Conservation (phyloP, 2,888 invertebrate genomes). For the Lampropteryx suffumata region DNA sequence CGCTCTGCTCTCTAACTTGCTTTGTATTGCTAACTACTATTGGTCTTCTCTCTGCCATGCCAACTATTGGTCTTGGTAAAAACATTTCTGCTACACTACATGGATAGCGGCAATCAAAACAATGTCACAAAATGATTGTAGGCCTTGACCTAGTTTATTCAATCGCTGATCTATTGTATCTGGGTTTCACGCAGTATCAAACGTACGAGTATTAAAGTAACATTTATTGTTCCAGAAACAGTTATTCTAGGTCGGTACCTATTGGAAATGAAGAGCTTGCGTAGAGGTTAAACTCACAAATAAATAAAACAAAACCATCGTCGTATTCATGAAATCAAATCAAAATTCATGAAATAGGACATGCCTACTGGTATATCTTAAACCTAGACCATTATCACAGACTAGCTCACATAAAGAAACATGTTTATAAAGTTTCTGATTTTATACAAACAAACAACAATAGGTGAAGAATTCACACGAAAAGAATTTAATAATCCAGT, state of each 20-base stretch:
- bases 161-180: slow-evolving; percentile 1
- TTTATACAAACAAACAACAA: not conserved
- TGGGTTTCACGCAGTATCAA: slow-evolving; percentile 5
- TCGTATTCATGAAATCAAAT: not conserved
- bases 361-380: too few relatives aligned
- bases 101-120: not conserved
- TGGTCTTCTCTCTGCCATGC: too few relatives aligned
- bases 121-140: slow-evolving; percentile 2
- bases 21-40: too few relatives aligned
- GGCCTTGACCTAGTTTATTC: slow-evolving; percentile 8
- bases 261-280: not conserved
- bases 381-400: too few relatives aligned
- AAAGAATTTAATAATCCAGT: not conserved
- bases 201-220: too few relatives aligned
- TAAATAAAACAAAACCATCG: not conserved
- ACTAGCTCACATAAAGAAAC: not conserved
- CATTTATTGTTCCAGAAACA: too few relatives aligned
- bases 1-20: too few relatives aligned
- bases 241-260: too few relatives aligned
- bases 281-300: not conserved
- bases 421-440: not conserved
- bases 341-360: slow-evolving; percentile 6
- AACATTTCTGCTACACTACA: too few relatives aligned
- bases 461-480: not conserved
- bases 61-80: too few relatives aligned